Evolutionary conservation across 2,797 vertebrate genomes (phyloP).

Genomic region (Fistularia commersonii): DNA sequence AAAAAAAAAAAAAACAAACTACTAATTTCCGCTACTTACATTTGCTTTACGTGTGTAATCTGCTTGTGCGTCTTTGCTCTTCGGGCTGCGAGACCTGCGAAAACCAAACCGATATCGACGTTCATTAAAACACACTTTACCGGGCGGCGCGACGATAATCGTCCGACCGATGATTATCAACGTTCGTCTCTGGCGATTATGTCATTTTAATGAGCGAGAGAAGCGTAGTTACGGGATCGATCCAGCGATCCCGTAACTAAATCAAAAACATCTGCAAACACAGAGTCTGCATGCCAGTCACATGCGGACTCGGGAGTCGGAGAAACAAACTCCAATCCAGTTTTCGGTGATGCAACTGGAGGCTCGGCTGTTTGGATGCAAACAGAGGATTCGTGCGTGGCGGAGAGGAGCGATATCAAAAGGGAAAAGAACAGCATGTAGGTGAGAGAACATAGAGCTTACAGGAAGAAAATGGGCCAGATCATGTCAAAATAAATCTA

Average conservation of each 20-base stretch:
- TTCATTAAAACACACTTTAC: not conserved
- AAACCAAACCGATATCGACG: not conserved
- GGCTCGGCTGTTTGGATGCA: constrained; percentile 53
- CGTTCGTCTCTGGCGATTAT: constrained; percentile 27
- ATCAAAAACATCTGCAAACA: constrained; percentile 42
- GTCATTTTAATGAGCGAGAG: constrained; percentile 30
- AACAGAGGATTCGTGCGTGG: constrained; percentile 37
- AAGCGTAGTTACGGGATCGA: constrained; percentile 13
- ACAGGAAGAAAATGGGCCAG: constrained; percentile 71
- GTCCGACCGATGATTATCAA: not conserved
- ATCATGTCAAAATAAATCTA: constrained; percentile 81
- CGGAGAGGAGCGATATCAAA: constrained; percentile 50
- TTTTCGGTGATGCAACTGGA: constrained; percentile 56
- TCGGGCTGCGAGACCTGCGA: constrained; percentile 35
- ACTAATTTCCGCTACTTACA: constrained; percentile 58
- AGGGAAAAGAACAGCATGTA: constrained; percentile 67
- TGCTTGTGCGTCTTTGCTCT: constrained; percentile 26
- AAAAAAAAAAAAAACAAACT: constrained; percentile 35
- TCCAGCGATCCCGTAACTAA: not conserved
- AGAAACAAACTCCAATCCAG: constrained; percentile 55
- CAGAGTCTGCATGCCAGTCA: constrained; percentile 28
- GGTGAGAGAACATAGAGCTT: constrained; percentile 71
- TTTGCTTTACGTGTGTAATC: constrained; percentile 40
- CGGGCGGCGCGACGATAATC: not conserved
- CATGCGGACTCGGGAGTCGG: constrained; percentile 30